Evolutionary conservation across 2,888 invertebrate species (phyloP).

Genomic region (Volucella inflata): DNA sequence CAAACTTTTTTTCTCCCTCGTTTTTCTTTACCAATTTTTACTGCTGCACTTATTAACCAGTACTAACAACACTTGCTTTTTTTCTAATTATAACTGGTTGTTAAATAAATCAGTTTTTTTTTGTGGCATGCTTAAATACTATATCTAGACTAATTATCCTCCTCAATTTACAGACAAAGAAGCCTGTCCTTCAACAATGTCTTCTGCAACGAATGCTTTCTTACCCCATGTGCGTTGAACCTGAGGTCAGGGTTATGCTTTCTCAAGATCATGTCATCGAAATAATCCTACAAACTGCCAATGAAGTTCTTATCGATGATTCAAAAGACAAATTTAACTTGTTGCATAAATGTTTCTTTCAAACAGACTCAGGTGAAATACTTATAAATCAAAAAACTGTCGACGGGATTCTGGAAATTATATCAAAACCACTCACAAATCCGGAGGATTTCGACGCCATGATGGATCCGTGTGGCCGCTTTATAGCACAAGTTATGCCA

Average conservation of each 20-base stretch:
- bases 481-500: conserved; percentile 85
- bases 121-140: too few species aligned
- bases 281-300: conserved; percentile 80
- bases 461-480: conserved; percentile 85
- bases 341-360: conserved; percentile 83
- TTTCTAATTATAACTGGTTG: not conserved
- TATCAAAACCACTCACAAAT: conserved; percentile 79
- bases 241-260: conserved; percentile 80
- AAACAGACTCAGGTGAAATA: conserved; percentile 82
- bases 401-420: conserved; percentile 80
- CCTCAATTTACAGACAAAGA: conserved; percentile 77
- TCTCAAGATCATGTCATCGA: conserved; percentile 78
- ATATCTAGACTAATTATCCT: conserved; percentile 26
- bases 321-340: conserved; percentile 81
- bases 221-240: conserved; percentile 82
- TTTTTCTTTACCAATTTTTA: too few species aligned
- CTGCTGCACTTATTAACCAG: too few species aligned
- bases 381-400: conserved; percentile 81
- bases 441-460: conserved; percentile 78
- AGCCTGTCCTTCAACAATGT: conserved; percentile 79
- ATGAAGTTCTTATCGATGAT: conserved; percentile 52
- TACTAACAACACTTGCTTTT: not conserved
- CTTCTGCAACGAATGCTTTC: conserved; percentile 81
- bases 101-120: too few species aligned
- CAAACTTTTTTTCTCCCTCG: too few species aligned